These are phyloP conservation scores for Tetragonula clypearis DNA, from an alignment of 1,140 invertebrate genomes.

Conservation along the genomic window DNA sequence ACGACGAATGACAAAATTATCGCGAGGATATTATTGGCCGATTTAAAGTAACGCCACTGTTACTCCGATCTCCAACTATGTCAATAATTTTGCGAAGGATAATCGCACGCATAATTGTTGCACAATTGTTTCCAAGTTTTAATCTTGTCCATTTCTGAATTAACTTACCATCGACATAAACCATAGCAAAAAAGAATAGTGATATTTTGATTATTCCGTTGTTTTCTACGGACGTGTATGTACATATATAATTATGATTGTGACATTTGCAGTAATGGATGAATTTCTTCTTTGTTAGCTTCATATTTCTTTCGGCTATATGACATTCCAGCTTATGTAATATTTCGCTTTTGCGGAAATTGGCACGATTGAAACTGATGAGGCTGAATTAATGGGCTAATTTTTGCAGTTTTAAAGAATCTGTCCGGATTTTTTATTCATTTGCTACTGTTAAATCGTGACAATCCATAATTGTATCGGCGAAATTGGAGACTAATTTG, in stretches of 20 bases:
- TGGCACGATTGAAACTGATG: neutral
- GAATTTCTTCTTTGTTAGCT: neutral
- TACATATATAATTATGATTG: constrained; percentile 23
- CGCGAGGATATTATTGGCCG: constrained; percentile 31
- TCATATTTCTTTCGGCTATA: neutral
- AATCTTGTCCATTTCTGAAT: constrained; percentile 1
- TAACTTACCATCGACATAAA: too few species aligned
- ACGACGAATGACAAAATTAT: neutral
- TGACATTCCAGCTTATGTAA: neutral
- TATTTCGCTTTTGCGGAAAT: neutral
- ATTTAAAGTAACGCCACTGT: constrained; percentile 49
- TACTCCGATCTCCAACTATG: neutral
- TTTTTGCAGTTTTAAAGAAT: neutral
- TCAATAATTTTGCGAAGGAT: neutral
- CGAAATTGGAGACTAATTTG: too few species aligned
- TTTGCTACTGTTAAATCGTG: too few species aligned
- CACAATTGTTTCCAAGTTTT: neutral
- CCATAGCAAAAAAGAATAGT: neutral
- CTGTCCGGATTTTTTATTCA: too few species aligned
- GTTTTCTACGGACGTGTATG: neutral
- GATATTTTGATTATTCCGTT: neutral
- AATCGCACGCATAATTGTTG: neutral
- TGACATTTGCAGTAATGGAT: neutral
- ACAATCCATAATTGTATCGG: too few species aligned
- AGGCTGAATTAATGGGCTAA: neutral